Percentiles rank a stretch among this genome's conserved stretches.
phyloP scores from a whole-genome alignment of 1,140 invertebrate genomes.

The Drosophila kikkawai region DNA sequence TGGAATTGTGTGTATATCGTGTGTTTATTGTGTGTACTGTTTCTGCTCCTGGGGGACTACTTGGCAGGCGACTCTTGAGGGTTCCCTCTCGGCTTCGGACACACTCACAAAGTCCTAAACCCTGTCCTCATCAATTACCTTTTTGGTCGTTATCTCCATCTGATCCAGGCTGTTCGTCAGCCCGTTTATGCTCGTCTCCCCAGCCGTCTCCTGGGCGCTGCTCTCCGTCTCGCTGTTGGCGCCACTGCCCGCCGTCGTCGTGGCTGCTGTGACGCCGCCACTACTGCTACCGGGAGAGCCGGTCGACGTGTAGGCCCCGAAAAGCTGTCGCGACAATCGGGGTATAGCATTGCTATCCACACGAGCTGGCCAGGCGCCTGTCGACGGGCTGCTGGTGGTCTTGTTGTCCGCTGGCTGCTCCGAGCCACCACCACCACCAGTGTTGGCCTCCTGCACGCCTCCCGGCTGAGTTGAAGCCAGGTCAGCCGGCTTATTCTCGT shows the following conservation, averaged over 20 bases:
- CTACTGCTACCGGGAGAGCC: conserved; percentile 7
- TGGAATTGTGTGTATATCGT: conserved; percentile 36
- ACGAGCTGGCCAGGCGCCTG: conserved; percentile 59
- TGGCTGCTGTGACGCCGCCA: conserved; percentile 7
- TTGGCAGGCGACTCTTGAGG: conserved; percentile 30
- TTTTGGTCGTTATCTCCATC: conserved; percentile 73
- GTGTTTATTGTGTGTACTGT: conserved; percentile 51
- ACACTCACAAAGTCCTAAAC: conserved; percentile 12
- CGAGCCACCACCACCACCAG: conserved; percentile 13
- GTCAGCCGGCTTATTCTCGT: conserved; percentile 65
- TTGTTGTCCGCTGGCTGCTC: conserved; percentile 52
- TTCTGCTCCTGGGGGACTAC: conserved; percentile 26
- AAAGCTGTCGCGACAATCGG: conserved; percentile 61
- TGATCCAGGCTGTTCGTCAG: conserved; percentile 71
- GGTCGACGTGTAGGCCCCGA: conserved; percentile 49
- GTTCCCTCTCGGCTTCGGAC: conserved; percentile 15
- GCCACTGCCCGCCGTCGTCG: conserved; percentile 48
- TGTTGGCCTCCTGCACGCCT: conserved; percentile 12
- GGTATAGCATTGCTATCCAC: conserved; percentile 61
- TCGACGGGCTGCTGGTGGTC: conserved; percentile 41
- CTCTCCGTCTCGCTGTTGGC: conserved; percentile 73
- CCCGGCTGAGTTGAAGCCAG: conserved; percentile 28
- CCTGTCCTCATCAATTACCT: conserved; percentile 64
- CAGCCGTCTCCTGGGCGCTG: conserved; percentile 64
- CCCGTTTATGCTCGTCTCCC: conserved; percentile 65